Conservation (phyloP, 2,797 vertebrate genomes). For the Bradypodion ventrale region DNA sequence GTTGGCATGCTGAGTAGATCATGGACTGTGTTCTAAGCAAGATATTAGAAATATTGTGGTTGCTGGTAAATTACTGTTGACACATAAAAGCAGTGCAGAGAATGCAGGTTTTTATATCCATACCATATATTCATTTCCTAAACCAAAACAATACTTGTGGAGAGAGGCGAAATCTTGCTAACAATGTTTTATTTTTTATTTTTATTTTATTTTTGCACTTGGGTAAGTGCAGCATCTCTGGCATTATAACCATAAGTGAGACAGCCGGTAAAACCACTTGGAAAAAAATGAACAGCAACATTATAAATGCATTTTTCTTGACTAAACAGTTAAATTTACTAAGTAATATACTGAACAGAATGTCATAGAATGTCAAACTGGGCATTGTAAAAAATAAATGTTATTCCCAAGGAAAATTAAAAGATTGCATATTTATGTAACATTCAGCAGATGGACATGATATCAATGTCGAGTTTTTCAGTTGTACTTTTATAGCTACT, state of each 20-base stretch:
- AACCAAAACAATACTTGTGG: no score
- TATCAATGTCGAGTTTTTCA: constrained; percentile 95
- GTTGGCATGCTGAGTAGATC: not conserved
- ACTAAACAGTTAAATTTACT: constrained; percentile 82
- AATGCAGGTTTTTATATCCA: constrained; percentile 47
- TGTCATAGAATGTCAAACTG: constrained; percentile 85
- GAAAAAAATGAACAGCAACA: constrained; percentile 79
- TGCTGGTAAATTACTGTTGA: constrained; percentile 62
- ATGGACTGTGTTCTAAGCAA: not conserved
- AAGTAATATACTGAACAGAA: constrained; percentile 81
- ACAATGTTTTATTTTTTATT: no score
- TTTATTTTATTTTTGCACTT: no score
- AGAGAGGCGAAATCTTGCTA: constrained; percentile 51
- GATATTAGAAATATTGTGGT: constrained; percentile 63
- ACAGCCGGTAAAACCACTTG: constrained; percentile 79
- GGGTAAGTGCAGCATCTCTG: constrained; percentile 49
- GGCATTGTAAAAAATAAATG: constrained; percentile 85
- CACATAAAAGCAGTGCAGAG: constrained; percentile 58
- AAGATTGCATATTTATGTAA: constrained; percentile 84
- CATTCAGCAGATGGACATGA: constrained; percentile 96
- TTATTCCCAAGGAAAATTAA: constrained; percentile 85
- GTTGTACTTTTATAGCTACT: constrained; percentile 94
- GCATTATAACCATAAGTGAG: constrained; percentile 70
- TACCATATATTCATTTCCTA: no score
- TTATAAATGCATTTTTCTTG: constrained; percentile 76